These are phyloP conservation scores for Drosophila tripunctata DNA, from an alignment of 2,888 invertebrate genomes.

Conservation along the genomic window DNA sequence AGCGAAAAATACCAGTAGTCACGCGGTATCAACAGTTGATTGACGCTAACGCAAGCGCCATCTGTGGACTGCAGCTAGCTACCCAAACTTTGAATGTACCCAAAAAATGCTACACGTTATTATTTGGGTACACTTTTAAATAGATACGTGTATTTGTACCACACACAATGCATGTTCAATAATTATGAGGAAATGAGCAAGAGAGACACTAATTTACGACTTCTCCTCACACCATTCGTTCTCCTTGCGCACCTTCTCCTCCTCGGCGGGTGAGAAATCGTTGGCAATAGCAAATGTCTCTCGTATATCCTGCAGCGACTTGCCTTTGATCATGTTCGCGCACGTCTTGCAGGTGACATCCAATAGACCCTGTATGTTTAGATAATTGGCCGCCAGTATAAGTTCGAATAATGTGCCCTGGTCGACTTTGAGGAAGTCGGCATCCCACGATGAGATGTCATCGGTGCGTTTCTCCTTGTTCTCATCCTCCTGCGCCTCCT, in stretches of 20 bases:
- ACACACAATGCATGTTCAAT: neutral
- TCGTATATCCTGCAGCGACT: slow-evolving; percentile 98
- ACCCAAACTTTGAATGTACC: neutral
- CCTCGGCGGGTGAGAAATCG: slow-evolving; percentile 97
- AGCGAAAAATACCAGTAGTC: slow-evolving; percentile 36
- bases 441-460: slow-evolving; percentile 99
- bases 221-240: slow-evolving; percentile 91
- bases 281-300: slow-evolving; percentile 99
- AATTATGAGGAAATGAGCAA: too few species aligned
- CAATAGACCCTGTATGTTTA: slow-evolving; percentile 97
- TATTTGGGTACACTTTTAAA: neutral
- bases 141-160: too few species aligned
- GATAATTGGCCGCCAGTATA: slow-evolving; percentile 98
- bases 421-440: slow-evolving; percentile 99
- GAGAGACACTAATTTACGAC: slow-evolving; percentile 37
- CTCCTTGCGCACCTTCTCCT: slow-evolving; percentile 98
- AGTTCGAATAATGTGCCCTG: slow-evolving; percentile 98
- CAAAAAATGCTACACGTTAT: neutral
- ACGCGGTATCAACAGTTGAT: slow-evolving; percentile 30
- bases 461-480: slow-evolving; percentile 99
- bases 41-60: slow-evolving; percentile 18
- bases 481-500: slow-evolving; percentile 98
- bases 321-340: slow-evolving; percentile 99
- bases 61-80: slow-evolving; percentile 2
- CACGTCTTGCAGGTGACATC: slow-evolving; percentile 99